Evolutionary conservation across 1,140 invertebrate species (phyloP).

Genomic region (Achatina immaculata): DNA sequence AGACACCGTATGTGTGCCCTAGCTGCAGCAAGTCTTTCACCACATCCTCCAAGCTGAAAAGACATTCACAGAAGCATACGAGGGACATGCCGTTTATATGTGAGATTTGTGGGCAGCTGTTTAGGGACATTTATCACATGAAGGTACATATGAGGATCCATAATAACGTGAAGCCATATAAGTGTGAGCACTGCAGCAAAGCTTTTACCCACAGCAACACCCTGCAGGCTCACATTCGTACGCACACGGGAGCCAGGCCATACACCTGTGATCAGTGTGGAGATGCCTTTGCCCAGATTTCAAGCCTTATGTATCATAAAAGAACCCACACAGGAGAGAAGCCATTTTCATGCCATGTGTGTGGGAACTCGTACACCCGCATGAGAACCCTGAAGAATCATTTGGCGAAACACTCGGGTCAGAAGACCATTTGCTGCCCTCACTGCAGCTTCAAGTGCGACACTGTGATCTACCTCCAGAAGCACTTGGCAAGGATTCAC

Average conservation of each 20-base stretch:
- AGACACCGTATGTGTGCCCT: constrained; percentile 18
- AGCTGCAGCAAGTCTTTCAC: constrained; percentile 18
- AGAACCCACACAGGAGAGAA: constrained; percentile 41
- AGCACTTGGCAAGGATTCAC: constrained; percentile 3
- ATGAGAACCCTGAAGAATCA: constrained; percentile 37
- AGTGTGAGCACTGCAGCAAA: constrained; percentile 51
- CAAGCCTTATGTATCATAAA: constrained; percentile 34
- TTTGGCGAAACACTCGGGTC: constrained; percentile 34
- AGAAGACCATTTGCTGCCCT: constrained; percentile 30
- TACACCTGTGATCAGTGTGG: constrained; percentile 40
- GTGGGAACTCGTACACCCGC: constrained; percentile 38
- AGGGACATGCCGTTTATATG: constrained; percentile 16
- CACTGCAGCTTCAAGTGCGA: constrained; percentile 32
- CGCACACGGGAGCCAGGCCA: constrained; percentile 31
- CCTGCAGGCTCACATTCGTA: constrained; percentile 62
- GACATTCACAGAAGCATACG: constrained; percentile 22
- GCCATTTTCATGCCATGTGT: constrained; percentile 42
- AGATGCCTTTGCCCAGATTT: constrained; percentile 32
- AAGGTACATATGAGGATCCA: constrained; percentile 29
- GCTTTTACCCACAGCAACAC: constrained; percentile 49
- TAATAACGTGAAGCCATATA: constrained; percentile 31
- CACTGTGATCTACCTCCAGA: constrained; percentile 1
- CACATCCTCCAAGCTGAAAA: constrained; percentile 22
- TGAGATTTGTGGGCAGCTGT: constrained; percentile 21
- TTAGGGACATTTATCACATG: constrained; percentile 15